Evolutionary conservation across 2,797 vertebrate species (phyloP).

Genomic region (Hemitrygon akajei): DNA sequence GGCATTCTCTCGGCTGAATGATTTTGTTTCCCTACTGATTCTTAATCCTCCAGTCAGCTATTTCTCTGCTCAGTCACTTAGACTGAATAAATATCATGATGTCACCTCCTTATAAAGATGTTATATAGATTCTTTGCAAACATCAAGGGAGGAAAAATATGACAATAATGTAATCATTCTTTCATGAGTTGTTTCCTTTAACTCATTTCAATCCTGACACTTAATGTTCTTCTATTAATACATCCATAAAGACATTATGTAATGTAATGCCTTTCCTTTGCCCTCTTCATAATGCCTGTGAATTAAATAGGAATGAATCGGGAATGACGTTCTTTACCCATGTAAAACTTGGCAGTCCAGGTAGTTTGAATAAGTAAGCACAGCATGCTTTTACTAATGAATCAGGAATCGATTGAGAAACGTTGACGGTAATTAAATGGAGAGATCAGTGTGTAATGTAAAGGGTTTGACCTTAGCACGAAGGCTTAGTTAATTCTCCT

Average conservation of each 20-base stretch:
- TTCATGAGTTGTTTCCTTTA: not conserved
- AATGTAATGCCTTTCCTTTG: not conserved
- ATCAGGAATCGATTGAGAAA: not conserved
- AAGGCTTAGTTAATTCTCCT: slow-evolving; percentile 4
- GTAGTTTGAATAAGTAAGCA: slow-evolving; percentile 22
- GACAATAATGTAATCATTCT: not conserved
- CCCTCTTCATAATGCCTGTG: not conserved
- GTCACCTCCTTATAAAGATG: not conserved
- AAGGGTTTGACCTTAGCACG: slow-evolving; percentile 25
- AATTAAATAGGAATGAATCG: not conserved
- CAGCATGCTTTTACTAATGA: not conserved
- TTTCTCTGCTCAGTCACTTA: not conserved
- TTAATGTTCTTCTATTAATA: not conserved
- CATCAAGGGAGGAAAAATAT: not conserved
- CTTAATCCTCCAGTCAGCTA: slow-evolving; percentile 19
- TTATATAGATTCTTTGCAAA: not conserved
- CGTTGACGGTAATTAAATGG: slow-evolving; percentile 28
- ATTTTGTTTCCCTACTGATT: slow-evolving; percentile 31
- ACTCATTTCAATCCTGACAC: not conserved
- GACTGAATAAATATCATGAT: slow-evolving; percentile 14
- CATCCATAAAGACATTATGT: not conserved
- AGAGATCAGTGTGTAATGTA: slow-evolving; percentile 19
- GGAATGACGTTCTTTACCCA: not conserved
- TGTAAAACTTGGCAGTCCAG: slow-evolving; percentile 10
- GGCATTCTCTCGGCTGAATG: slow-evolving; percentile 27